Base-by-base conservation (phyloP, 2,797 vertebrate genomes). In the Rhynchonycteris naso region DNA sequence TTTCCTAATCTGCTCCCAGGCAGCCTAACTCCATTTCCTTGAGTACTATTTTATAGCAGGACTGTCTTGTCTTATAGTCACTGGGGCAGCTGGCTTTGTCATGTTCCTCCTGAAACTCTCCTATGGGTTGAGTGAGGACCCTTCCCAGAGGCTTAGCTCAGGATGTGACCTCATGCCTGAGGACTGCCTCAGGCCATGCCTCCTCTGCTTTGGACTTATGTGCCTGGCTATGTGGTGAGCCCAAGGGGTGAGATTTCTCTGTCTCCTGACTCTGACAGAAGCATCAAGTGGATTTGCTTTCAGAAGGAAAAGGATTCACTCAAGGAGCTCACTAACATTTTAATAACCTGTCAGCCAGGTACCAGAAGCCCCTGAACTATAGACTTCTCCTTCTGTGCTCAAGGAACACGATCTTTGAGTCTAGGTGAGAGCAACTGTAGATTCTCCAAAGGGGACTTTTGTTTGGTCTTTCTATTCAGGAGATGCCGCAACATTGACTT, bases 151-250 rank as follows among this genome's bases (percentile, higher is more conserved):
- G 16, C 4, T 54, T 74, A 19, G 26, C n/a, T 58, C 28, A 72
- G 63, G 56, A 22, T 74, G n/a, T 54, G 71, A 21, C 30, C 43
- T 90, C 9, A 54, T 47, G 68, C 35, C 58, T 3, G 74, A 50
- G 35, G 22, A 24, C 21, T 54, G 26, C 19, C 24, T 47, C 18
- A 16, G 30, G 38, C 33, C 7, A 6, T 0, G 3, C 35, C 43
- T 88, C 66, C 59, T 75, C 11, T 56, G 68, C 33, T 88, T 69
- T 88, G 87, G 24, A 80, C 54, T 94, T 79, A n/a, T n/a, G n/a
- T n/a, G 43, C 7, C 56, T 87, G 18, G 61, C 28, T 81, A 15
- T 35, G 26, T 52, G 30, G 71, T 71, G 63, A 91, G 21, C 69
- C 72, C 43, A 82, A 1, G n/a, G 24, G 14, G 58, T 78, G 81